Percentiles rank a stretch among this genome's conserved stretches.
Conservation (phyloP, 2,113 vertebrate species). For the Rhizomys pruinosus region DNA sequence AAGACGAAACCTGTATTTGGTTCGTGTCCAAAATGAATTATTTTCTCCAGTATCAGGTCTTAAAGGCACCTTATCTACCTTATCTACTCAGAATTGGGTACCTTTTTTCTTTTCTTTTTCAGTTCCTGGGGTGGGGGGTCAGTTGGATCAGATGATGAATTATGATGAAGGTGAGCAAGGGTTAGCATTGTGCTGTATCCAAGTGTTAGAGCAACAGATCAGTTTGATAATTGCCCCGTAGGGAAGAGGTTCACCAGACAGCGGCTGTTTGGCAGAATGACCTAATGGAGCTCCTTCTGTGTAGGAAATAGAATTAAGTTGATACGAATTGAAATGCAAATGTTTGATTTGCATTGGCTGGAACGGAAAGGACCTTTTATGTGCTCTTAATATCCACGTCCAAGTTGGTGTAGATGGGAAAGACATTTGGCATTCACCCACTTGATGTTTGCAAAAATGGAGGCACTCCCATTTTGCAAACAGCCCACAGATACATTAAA, state of each 20-base stretch:
- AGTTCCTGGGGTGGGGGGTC: background rate
- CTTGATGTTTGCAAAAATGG: slow-evolving; percentile 81
- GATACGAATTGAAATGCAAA: slow-evolving; percentile 64
- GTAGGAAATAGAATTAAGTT: slow-evolving; percentile 57
- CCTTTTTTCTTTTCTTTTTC: background rate
- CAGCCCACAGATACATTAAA: slow-evolving; percentile 85
- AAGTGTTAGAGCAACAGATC: background rate
- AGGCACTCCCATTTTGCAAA: slow-evolving; percentile 84
- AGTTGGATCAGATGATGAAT: background rate
- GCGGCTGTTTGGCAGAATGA: slow-evolving; percentile 39
- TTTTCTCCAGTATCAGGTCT: background rate
- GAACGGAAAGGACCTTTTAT: slow-evolving; percentile 48
- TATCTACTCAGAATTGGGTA: background rate
- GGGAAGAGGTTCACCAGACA: background rate
- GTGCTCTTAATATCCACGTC: slow-evolving; percentile 26
- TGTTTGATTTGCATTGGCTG: slow-evolving; percentile 65
- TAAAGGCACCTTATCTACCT: background rate
- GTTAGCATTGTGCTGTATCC: background rate
- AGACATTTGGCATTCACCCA: slow-evolving; percentile 77
- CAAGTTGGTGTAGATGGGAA: slow-evolving; percentile 41
- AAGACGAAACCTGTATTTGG: background rate
- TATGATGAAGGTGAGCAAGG: background rate
- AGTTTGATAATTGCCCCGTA: slow-evolving; percentile 20
- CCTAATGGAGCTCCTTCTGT: slow-evolving; percentile 42
- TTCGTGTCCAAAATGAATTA: slow-evolving; percentile 29